Evolutionary conservation across 1,140 invertebrate genomes (phyloP).

Genomic region (Oryzaephilus surinamensis): DNA sequence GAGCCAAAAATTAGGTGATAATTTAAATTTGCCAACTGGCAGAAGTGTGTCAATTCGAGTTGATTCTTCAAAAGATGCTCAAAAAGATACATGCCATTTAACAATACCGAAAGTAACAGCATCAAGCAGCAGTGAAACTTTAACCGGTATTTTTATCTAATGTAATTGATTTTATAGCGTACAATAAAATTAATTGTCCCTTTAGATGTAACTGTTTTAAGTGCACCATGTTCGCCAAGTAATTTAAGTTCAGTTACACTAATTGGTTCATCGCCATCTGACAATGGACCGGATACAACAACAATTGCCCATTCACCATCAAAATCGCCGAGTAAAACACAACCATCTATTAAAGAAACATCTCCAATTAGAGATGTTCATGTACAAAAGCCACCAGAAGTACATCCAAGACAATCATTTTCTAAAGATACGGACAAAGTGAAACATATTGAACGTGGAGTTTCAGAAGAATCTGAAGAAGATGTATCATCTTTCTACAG

Average conservation of each 20-base stretch:
- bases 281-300: slow-evolving; percentile 33
- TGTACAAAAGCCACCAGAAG: background rate
- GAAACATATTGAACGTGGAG: slow-evolving; percentile 21
- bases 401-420: slow-evolving; percentile 8
- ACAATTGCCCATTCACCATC: slow-evolving; percentile 11
- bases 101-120: slow-evolving; percentile 58
- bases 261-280: slow-evolving; percentile 44
- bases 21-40: no score
- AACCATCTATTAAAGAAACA: slow-evolving; percentile 8
- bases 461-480: slow-evolving; percentile 35
- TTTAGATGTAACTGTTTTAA: slow-evolving; percentile 34
- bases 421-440: slow-evolving; percentile 10
- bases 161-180: no score
- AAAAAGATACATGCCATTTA: slow-evolving; percentile 45
- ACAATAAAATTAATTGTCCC: background rate
- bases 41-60: no score
- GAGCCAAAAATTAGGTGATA: slow-evolving; percentile 16
- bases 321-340: slow-evolving; percentile 5
- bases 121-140: slow-evolving; percentile 62
- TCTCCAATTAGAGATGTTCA: slow-evolving; percentile 9
- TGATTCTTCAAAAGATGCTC: no score
- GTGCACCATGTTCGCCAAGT: slow-evolving; percentile 57
- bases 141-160: slow-evolving; percentile 46
- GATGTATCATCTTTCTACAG: slow-evolving; percentile 22
- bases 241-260: slow-evolving; percentile 61